phyloP scores from a whole-genome alignment of 1,140 invertebrate species.

The Caligus rogercresseyi region DNA sequence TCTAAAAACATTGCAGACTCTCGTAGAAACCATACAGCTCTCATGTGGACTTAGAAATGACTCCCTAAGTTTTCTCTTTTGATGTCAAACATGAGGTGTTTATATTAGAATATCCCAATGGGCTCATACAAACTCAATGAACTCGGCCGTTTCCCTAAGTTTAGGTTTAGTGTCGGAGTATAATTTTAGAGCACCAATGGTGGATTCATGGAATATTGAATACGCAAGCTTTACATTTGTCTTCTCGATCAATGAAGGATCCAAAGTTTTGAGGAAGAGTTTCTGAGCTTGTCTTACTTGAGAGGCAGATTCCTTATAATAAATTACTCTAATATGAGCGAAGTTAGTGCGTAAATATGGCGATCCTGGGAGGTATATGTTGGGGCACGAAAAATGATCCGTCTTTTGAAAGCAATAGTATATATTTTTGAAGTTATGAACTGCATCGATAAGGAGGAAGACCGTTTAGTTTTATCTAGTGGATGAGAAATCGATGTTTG shows the following conservation, averaged over 20 bases:
- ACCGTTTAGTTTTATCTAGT: neutral
- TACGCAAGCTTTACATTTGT: neutral
- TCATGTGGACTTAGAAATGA: neutral
- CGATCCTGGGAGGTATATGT: neutral
- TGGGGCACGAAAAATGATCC: neutral
- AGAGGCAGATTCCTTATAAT: neutral
- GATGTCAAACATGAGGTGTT: neutral
- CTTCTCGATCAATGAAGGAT: neutral
- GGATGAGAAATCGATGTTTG: neutral
- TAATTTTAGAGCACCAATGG: neutral
- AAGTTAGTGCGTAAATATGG: neutral
- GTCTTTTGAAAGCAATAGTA: neutral
- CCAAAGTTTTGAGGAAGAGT: neutral
- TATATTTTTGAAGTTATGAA: constrained; percentile 3
- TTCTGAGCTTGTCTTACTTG: neutral
- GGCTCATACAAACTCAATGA: neutral
- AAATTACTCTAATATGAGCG: neutral
- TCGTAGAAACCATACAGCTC: neutral
- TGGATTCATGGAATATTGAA: constrained; percentile 1
- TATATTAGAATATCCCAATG: constrained; percentile 10
- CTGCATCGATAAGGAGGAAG: neutral
- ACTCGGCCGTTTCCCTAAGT: neutral
- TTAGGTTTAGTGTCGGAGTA: neutral
- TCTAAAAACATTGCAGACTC: neutral
- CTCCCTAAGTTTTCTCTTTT: neutral